Evolutionary conservation across 2,113 vertebrate genomes (phyloP).

Genomic region (Ginglymostoma cirratum): DNA sequence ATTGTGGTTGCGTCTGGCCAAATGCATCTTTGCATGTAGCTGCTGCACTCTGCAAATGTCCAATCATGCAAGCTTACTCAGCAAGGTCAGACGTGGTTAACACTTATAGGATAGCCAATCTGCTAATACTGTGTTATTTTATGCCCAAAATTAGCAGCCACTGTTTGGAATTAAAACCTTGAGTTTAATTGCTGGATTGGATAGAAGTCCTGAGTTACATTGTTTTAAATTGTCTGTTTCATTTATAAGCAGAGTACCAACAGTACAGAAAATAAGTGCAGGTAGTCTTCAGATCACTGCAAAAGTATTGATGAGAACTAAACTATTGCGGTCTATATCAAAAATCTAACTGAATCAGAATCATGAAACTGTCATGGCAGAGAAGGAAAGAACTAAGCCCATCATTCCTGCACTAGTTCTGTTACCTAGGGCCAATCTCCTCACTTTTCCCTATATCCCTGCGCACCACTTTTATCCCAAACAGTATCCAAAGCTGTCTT

Average conservation of each 20-base stretch:
- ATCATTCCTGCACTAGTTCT: no score
- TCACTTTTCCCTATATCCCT: no score
- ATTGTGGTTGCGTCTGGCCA: not conserved
- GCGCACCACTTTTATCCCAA: no score
- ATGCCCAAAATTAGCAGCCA: not conserved
- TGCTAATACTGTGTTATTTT: not conserved
- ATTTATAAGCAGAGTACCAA: not conserved
- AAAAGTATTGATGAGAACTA: not conserved
- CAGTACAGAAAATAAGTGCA: not conserved
- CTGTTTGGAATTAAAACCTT: not conserved
- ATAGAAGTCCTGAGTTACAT: not conserved
- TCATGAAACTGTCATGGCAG: no score
- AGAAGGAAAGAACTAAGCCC: no score
- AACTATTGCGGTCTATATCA: not conserved
- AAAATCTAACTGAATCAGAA: not conserved
- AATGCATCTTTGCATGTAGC: not conserved
- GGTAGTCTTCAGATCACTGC: not conserved
- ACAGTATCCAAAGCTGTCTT: no score
- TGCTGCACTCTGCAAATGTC: not conserved
- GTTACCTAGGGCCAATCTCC: no score
- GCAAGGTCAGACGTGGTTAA: not conserved
- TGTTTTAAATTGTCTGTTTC: not conserved
- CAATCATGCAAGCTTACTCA: not conserved
- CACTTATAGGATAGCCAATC: not conserved
- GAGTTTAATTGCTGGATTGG: not conserved